phyloP scores from a whole-genome alignment of 2,888 invertebrate species.

The Metallyticus violacea region DNA sequence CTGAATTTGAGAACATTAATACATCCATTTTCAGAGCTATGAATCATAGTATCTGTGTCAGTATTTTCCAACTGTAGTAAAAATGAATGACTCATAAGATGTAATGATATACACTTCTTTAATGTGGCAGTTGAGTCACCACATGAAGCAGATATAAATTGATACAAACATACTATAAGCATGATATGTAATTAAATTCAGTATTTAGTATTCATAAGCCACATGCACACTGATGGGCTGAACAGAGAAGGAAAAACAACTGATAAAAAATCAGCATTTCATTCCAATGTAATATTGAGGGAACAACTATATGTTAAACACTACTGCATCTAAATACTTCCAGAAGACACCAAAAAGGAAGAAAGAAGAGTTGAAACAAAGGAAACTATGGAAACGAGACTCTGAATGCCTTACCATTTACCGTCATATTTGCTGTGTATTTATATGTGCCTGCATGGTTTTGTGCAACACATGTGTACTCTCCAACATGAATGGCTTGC shows the following conservation, averaged over 20 bases:
- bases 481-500: conserved; percentile 67
- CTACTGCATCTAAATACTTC: not conserved
- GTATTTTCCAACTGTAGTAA: too few species aligned
- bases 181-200: not conserved
- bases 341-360: not conserved
- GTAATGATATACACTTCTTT: too few species aligned
- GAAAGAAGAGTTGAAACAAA: not conserved
- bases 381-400: not conserved
- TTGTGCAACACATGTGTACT: conserved; percentile 70
- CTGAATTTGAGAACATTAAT: too few species aligned
- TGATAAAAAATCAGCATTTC: not conserved
- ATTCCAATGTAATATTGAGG: not conserved
- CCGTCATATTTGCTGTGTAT: conserved; percentile 22
- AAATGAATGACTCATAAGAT: too few species aligned
- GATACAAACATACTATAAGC: too few species aligned
- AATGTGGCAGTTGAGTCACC: too few species aligned
- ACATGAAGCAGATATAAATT: too few species aligned
- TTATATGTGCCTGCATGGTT: conserved; percentile 60
- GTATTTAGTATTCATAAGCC: not conserved
- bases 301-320: not conserved
- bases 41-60: too few species aligned
- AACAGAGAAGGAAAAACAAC: not conserved
- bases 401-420: conserved; percentile 24
- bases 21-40: too few species aligned
- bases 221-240: not conserved